Percentiles rank a stretch among this genome's conserved stretches.
Conservation (phyloP, 2,888 invertebrate genomes). For the Ecdyonurus torrentis region DNA sequence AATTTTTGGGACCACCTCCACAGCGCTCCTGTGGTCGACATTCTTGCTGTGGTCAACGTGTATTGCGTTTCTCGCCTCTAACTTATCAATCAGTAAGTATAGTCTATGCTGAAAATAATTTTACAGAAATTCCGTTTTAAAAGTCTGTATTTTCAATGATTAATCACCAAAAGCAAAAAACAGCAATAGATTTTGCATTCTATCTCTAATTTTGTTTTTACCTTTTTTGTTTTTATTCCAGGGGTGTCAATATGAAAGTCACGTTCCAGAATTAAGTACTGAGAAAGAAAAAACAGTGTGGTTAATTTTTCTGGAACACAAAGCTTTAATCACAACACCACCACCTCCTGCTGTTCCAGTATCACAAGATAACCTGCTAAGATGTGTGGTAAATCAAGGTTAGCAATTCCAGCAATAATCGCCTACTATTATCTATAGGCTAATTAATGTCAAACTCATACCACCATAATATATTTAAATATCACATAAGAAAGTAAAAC, state of each 20-base stretch:
- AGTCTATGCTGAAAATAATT: background rate
- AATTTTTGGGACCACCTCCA: slow-evolving; percentile 36
- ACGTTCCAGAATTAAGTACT: slow-evolving; percentile 43
- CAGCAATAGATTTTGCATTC: background rate
- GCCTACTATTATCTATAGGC: too few species aligned
- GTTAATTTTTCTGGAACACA: slow-evolving; percentile 36
- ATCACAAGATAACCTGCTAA: slow-evolving; percentile 34
- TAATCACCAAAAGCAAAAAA: background rate
- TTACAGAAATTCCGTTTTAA: background rate
- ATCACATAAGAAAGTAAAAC: too few species aligned
- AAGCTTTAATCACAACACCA: slow-evolving; percentile 26
- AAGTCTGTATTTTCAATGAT: background rate
- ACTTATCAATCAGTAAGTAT: slow-evolving; percentile 37
- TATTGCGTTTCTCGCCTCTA: slow-evolving; percentile 61
- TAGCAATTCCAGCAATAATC: too few species aligned
- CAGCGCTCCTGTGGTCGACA: slow-evolving; percentile 30
- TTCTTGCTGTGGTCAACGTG: slow-evolving; percentile 77
- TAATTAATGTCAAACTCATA: too few species aligned
- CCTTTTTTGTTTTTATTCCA: slow-evolving; percentile 19
- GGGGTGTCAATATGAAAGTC: slow-evolving; percentile 61
- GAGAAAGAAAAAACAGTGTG: slow-evolving; percentile 49
- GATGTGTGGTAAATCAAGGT: background rate
- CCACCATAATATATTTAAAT: too few species aligned
- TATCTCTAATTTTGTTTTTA: background rate
- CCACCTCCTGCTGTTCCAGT: slow-evolving; percentile 48